Conservation (phyloP, 2,888 invertebrate species). For the Pseudeuparius sepicola region DNA sequence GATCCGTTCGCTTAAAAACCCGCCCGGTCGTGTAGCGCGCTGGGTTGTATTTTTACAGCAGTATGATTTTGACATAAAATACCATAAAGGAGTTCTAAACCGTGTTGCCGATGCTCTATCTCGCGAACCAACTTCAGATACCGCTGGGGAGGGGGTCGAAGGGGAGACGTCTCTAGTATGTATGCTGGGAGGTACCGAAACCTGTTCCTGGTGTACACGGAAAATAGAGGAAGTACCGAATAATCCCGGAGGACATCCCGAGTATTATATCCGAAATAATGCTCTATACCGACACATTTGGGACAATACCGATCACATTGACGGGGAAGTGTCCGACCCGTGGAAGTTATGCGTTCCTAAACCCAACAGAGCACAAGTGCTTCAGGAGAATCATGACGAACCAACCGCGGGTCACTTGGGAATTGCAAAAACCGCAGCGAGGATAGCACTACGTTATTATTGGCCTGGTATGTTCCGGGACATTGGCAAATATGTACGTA, state of each 20-base stretch:
- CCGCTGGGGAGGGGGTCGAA: too few species aligned
- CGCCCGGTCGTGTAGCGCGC: neutral
- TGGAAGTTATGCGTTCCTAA: conserved; percentile 14
- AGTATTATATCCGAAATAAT: neutral
- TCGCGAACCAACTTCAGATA: neutral
- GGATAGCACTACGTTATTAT: conserved; percentile 23
- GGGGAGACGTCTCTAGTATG: too few species aligned
- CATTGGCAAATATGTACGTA: conserved; percentile 22
- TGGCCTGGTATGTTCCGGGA: conserved; percentile 27
- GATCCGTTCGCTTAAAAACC: neutral
- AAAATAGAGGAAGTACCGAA: too few species aligned
- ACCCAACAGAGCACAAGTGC: conserved; percentile 4
- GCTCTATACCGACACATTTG: conserved; percentile 11
- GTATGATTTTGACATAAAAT: conserved; percentile 3
- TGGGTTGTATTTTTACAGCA: neutral
- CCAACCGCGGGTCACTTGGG: conserved; percentile 25
- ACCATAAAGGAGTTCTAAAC: neutral
- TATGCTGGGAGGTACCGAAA: too few species aligned
- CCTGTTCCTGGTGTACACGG: too few species aligned
- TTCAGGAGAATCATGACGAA: conserved; percentile 10
- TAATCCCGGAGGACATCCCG: neutral
- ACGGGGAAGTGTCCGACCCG: conserved; percentile 2
- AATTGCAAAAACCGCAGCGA: conserved; percentile 24
- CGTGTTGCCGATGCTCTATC: neutral
- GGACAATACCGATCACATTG: neutral